Evolutionary conservation across 30 jellyfish, hydroid and myxozoan species (phyloP), one percentile per base, ranked within the genome.

Genomic region (Pelagia noctiluca): DNA sequence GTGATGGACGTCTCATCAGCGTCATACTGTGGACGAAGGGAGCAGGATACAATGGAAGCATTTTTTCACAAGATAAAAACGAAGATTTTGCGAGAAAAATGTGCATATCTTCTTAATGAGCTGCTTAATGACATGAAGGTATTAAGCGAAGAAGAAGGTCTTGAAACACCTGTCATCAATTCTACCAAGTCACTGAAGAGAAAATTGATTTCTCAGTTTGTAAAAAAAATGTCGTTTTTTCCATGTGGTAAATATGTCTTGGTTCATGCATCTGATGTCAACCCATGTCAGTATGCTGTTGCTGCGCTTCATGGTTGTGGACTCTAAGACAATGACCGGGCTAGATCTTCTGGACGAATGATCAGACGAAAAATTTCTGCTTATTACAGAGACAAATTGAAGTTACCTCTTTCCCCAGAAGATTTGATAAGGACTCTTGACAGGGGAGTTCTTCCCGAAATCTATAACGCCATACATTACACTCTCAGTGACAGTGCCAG

Each of bases 291-390:
- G 35, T 60, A 60, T 24, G 72, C 35, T 60, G 72, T 26, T 60
- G 72, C 72, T n/a, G 72, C 72, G 30, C 35, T 60, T n/a, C 72
- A 60, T 60, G 72, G 72, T n/a, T 60, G 72, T 60, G 72, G 72
- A 26, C 35, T 60, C 30, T 24, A 24, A n/a, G 72, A 60, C 35
- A 26, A 60, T 60, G 72, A 60, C 35, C 35, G 8, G 72, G 72
- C 35, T 22, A 60, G 35, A 60, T 60, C 72, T n/a, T 60, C 21
- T 60, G 72, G 72, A n/a, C 10, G 72, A 60, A 60, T 60, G 72
- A 60, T 60, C 72, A 24, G 72, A n/a, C 10, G 72, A 60, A 60
- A 5, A 24, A 60, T 60, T 24, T 22, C 72, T 24, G 34, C 30
- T 5, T n/a, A 26, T n/a, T 10, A 60, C 30, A n/a, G 34, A n/a